Conservation (phyloP, 53 echinoderm and acorn worm species). For the Patiria pectinifera region DNA sequence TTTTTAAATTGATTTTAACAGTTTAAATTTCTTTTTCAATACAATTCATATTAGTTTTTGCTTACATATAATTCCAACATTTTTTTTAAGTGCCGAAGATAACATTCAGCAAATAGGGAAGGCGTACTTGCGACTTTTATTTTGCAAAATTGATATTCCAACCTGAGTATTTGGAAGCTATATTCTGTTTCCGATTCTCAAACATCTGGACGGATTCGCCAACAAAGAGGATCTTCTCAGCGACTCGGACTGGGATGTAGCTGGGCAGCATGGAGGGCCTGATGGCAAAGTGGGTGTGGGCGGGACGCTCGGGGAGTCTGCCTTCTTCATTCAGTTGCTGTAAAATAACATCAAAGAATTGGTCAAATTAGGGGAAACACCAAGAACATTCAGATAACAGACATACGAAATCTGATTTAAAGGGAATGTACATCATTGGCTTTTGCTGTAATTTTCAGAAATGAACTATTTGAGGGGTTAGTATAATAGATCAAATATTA, state of each 20-base stretch:
- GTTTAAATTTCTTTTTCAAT: too few relatives aligned
- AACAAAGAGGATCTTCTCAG: conserved; percentile 95
- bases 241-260: conserved; percentile 85
- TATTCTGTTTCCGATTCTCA: conserved; percentile 90
- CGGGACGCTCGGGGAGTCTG: conserved; percentile 51
- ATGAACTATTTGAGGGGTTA: too few relatives aligned
- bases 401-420: too few relatives aligned
- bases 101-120: too few relatives aligned
- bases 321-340: conserved; percentile 64
- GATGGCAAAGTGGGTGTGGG: conserved; percentile 79
- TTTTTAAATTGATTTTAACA: too few relatives aligned
- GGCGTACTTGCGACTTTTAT: too few relatives aligned
- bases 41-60: too few relatives aligned
- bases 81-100: too few relatives aligned
- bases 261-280: conserved; percentile 89
- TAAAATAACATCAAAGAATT: neutral
- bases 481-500: too few relatives aligned
- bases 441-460: too few relatives aligned
- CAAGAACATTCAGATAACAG: neutral
- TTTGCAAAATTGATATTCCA: neutral
- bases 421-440: too few relatives aligned
- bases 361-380: neutral
- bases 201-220: conserved; percentile 99
- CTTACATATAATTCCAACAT: too few relatives aligned
- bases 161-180: conserved; percentile 84